phyloP scores from a whole-genome alignment of 2,888 invertebrate species.

The Eremobia ochroleuca region DNA sequence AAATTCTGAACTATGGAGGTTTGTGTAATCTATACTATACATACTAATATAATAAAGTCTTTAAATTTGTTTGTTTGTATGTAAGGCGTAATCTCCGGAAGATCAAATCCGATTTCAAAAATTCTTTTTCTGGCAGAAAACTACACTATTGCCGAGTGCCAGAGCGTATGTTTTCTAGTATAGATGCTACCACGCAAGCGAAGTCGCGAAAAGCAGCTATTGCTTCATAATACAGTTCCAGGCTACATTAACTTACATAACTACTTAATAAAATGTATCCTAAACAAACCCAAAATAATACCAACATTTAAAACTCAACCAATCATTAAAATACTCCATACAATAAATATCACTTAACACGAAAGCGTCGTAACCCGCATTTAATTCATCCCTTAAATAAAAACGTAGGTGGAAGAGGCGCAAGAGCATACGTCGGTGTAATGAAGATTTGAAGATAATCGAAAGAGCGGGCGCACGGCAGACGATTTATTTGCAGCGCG shows the following conservation, averaged over 20 bases:
- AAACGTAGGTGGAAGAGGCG: slow-evolving; percentile 67
- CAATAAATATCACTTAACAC: slow-evolving; percentile 32
- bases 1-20: too few species aligned
- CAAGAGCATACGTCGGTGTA: slow-evolving; percentile 86
- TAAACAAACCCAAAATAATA: background rate
- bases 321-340: background rate
- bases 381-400: slow-evolving; percentile 58
- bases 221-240: too few species aligned
- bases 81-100: too few species aligned
- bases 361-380: slow-evolving; percentile 31
- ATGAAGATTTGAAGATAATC: slow-evolving; percentile 92
- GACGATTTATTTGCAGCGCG: slow-evolving; percentile 91
- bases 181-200: too few species aligned
- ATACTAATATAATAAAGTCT: too few species aligned
- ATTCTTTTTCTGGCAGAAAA: too few species aligned
- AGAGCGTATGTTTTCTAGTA: too few species aligned
- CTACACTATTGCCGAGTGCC: too few species aligned
- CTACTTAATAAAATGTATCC: background rate
- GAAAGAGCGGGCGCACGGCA: slow-evolving; percentile 87
- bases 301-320: background rate
- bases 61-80: too few species aligned
- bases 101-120: too few species aligned
- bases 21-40: too few species aligned
- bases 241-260: background rate
- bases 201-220: too few species aligned